phyloP scores from a whole-genome alignment of 2,113 vertebrate species.

The Xerus inauris region DNA sequence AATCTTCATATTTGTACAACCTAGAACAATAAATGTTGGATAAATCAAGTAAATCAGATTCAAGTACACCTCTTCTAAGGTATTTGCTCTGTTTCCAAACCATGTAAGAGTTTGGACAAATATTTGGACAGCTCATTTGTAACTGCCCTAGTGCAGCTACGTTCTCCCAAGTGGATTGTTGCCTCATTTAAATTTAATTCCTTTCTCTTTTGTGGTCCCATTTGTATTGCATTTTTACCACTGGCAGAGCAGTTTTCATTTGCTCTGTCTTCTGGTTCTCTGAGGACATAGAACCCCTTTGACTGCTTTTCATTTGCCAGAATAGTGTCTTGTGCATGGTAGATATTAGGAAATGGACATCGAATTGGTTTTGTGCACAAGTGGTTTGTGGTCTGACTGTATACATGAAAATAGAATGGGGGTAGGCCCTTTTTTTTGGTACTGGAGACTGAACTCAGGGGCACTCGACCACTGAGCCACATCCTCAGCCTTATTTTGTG shows the following conservation, averaged over 20 bases:
- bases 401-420: not conserved
- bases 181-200: not conserved
- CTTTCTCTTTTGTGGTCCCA: not conserved
- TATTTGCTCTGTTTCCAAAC: conserved; percentile 5
- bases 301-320: conserved; percentile 36
- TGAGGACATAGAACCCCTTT: not conserved
- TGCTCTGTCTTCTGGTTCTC: not conserved
- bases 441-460: too few species aligned
- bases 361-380: not conserved
- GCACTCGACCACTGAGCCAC: too few species aligned
- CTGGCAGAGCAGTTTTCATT: not conserved
- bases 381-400: not conserved
- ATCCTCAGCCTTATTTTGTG: too few species aligned
- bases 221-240: not conserved
- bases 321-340: not conserved
- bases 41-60: not conserved
- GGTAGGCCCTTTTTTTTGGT: not conserved
- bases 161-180: not conserved
- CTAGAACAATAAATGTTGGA: not conserved
- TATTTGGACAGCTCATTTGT: conserved; percentile 7
- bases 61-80: not conserved
- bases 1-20: not conserved
- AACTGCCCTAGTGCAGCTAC: not conserved
- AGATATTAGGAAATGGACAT: not conserved
- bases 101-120: not conserved